Base-by-base conservation (phyloP, 2,888 invertebrate genomes). In the Pristionchus arcanus region DNA sequence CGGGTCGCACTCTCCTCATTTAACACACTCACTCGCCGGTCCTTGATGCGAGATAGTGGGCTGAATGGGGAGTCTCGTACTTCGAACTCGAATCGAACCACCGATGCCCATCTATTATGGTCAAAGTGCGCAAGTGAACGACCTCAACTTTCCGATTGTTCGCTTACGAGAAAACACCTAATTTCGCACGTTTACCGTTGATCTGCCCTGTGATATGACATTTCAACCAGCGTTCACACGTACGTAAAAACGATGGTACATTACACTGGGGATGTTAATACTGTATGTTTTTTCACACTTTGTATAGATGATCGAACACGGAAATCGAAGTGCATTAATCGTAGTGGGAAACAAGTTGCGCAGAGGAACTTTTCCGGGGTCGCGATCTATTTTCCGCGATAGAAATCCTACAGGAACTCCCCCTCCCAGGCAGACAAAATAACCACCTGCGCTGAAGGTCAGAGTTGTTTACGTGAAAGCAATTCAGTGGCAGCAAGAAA, bases 391-490 rank as follows among this genome's bases (percentile, higher is more conserved):
- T 49, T 49, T 49, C 42, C 42, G 42, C 42, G 42, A 49, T 49
- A 9, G 11, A 3, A 49, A 49, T 49, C 42, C 42, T 3, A 7
- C 42, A 3, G 25, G 19, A 16, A 13, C 74, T 37, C 16, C 21
- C 74, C 37, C 37, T 34, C 37, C 37, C 74, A 34, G 19, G 34
- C 31, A 37, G 19, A 74, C 34, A 74, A 74, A 74, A 74, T 74
- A 74, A 74, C 74, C 37, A 49, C 34, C 74, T 37, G 71, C 31
- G n/a, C n/a, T n/a, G 68, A 74, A 74, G 74, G 74, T 74, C 74
- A 74, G 34, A 19, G 68, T 28, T 74, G 74, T 74, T 74, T 74
- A 74, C 74, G 15, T 34, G 19, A 4, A 15, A 4, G 11, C 66
- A 66, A 66, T 66, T 66, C n/a, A 66, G n/a, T 2, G 42, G 42